phyloP scores from a whole-genome alignment of 2,888 invertebrate genomes.

The Drymonia ruficornis region DNA sequence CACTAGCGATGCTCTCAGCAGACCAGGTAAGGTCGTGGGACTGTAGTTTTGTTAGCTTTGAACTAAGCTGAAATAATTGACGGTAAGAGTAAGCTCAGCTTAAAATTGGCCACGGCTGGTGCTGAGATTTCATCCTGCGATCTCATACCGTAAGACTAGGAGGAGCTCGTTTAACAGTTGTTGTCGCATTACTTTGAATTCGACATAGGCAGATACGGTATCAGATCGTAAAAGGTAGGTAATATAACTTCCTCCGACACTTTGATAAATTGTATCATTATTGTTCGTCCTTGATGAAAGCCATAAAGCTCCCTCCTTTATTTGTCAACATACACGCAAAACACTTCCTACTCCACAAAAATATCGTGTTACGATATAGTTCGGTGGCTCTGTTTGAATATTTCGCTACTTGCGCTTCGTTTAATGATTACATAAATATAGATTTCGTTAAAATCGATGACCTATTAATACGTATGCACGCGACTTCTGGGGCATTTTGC shows the following conservation, averaged over 20 bases:
- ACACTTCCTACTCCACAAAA: slow-evolving; percentile 56
- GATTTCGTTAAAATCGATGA: slow-evolving; percentile 51
- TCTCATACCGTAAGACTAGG: no score
- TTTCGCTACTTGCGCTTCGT: slow-evolving; percentile 34
- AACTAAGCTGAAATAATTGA: no score
- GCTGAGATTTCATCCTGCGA: no score
- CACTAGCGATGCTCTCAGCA: no score
- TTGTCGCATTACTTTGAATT: no score
- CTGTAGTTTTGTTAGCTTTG: no score
- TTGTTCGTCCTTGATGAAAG: slow-evolving; percentile 46
- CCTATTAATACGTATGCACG: slow-evolving; percentile 50
- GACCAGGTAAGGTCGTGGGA: no score
- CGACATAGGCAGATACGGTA: no score
- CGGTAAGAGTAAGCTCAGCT: no score
- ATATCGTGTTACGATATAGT: slow-evolving; percentile 67
- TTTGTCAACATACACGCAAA: slow-evolving; percentile 66
- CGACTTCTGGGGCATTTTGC: slow-evolving; percentile 32
- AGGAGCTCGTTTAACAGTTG: slow-evolving; percentile 14
- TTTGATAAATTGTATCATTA: slow-evolving; percentile 43
- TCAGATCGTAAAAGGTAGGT: neutral
- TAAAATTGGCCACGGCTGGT: no score
- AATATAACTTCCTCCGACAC: slow-evolving; percentile 22
- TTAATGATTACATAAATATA: slow-evolving; percentile 34
- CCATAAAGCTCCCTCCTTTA: slow-evolving; percentile 54
- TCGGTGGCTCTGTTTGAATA: slow-evolving; percentile 47